A percentile compares a stretch with the other conserved stretches of the same genome.
Evolutionary conservation across 35 echinoderm and acorn worm genomes (phyloP).

Genomic region (Ophiothrix spiculata): DNA sequence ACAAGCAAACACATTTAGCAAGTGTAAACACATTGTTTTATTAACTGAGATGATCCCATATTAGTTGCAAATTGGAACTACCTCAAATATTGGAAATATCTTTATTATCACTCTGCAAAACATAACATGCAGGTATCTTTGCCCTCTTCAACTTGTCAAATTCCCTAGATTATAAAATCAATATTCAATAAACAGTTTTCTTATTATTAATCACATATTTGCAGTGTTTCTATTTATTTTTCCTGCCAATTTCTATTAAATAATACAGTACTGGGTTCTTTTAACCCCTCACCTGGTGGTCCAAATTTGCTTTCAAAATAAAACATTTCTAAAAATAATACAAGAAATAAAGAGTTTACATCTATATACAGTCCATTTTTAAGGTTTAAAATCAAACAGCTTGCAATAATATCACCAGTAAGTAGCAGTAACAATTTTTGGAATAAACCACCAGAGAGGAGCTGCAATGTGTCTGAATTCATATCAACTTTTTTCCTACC

Average conservation of each 20-base stretch:
- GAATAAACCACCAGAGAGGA: no score
- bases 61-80: background rate
- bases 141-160: background rate
- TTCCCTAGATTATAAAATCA: no score
- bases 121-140: background rate
- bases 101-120: constrained; percentile 9
- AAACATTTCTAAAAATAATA: background rate
- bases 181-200: no score
- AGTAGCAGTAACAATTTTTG: no score
- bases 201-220: background rate
- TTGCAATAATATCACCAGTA: no score
- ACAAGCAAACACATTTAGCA: background rate
- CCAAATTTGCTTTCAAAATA: background rate
- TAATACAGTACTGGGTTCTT: background rate
- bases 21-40: background rate
- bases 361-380: no score
- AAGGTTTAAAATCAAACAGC: no score
- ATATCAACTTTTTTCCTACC: no score
- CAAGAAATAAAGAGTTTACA: no score
- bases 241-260: background rate
- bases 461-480: no score
- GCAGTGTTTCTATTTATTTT: background rate
- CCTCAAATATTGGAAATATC: background rate
- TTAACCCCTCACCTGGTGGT: background rate
- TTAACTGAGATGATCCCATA: background rate